Conservation (phyloP, 2,113 vertebrate species). For the Meles meles region DNA sequence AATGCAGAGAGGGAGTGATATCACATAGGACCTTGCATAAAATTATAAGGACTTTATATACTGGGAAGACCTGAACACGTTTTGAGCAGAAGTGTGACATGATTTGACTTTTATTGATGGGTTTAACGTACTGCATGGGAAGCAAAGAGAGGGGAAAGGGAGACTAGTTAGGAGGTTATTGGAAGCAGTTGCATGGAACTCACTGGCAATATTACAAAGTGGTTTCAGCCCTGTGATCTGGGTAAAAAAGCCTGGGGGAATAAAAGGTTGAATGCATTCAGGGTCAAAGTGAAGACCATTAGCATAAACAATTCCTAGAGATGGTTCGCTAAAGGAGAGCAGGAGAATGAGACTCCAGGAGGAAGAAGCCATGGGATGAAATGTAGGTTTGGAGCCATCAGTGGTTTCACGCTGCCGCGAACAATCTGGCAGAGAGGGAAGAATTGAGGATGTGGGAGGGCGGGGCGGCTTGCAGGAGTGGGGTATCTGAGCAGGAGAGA, state of each 20-base stretch:
- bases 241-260: background rate
- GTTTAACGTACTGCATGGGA: background rate
- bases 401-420: background rate
- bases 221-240: background rate
- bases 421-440: background rate
- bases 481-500: rapidly evolving
- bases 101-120: background rate
- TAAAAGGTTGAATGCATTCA: background rate
- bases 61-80: background rate
- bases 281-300: background rate
- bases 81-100: background rate
- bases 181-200: background rate
- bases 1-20: background rate
- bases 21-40: background rate
- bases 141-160: background rate
- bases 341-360: background rate
- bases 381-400: background rate
- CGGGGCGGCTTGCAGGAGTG: too few species aligned
- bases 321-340: background rate
- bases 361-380: background rate
- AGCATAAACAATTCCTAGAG: background rate
- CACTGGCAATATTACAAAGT: background rate
- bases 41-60: background rate
- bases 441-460: rapidly evolving
- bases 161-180: background rate